Percentiles rank a stretch among this genome's conserved stretches.
Evolutionary conservation across 2,888 invertebrate species (phyloP).

Genomic region (Tenthredo livida): DNA sequence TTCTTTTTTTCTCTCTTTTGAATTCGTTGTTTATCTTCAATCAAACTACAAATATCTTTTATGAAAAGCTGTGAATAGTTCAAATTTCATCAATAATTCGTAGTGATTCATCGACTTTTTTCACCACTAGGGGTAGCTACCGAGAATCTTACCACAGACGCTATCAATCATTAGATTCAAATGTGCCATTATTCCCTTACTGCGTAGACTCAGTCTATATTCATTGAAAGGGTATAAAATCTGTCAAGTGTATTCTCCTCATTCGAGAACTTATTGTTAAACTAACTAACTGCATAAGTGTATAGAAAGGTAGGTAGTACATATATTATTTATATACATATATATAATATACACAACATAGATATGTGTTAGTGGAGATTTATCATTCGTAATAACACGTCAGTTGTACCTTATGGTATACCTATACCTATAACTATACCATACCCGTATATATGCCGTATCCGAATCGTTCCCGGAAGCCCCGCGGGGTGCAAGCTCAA

Average conservation of each 20-base stretch:
- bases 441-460: neutral
- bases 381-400: conserved; percentile 40
- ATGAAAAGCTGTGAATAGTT: no score
- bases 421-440: no score
- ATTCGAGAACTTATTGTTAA: neutral
- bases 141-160: neutral
- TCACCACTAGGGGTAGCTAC: no score
- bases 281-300: neutral
- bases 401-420: neutral
- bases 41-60: no score
- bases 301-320: neutral
- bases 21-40: no score
- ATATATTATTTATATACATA: neutral
- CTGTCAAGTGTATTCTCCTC: neutral
- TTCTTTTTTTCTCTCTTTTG: no score
- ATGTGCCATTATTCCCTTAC: neutral
- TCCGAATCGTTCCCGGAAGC: conserved; percentile 45
- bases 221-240: neutral
- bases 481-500: conserved; percentile 41
- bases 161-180: neutral
- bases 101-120: no score
- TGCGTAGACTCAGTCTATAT: neutral
- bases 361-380: neutral
- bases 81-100: no score
- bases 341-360: no score